Evolutionary conservation across 2,113 vertebrate species (phyloP).

Genomic region (Pygoscelis adeliae): DNA sequence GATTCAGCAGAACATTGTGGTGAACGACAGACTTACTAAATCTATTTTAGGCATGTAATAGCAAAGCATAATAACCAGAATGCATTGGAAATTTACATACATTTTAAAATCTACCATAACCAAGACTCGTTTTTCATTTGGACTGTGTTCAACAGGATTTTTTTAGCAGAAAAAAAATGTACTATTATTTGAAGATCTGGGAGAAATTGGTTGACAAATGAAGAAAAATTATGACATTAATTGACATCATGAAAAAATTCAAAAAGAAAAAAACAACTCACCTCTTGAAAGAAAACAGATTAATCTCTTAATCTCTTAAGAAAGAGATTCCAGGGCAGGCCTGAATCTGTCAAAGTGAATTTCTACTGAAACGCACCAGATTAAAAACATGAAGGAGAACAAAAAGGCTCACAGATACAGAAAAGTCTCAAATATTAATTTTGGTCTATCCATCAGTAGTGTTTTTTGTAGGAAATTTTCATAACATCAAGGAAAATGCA

Average conservation of each 20-base stretch:
- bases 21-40: background rate
- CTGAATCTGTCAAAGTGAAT: conserved; percentile 29
- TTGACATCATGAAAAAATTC: conserved; percentile 3
- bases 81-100: background rate
- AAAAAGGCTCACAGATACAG: background rate
- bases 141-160: background rate
- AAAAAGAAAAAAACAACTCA: background rate
- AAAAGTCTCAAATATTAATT: background rate
- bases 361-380: background rate
- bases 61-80: background rate
- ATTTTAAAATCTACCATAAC: background rate
- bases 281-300: conserved; percentile 6
- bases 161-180: background rate
- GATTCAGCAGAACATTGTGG: background rate
- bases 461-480: background rate
- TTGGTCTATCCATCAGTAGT: background rate
- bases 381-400: background rate
- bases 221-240: background rate
- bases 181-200: background rate
- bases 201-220: background rate
- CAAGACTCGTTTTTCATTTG: background rate
- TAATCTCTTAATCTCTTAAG: conserved; percentile 25
- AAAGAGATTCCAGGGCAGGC: conserved; percentile 28
- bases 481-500: background rate
- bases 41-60: background rate